Evolutionary conservation across 1,140 invertebrate species (phyloP).

Genomic region (Leptestheria dahalacensis): DNA sequence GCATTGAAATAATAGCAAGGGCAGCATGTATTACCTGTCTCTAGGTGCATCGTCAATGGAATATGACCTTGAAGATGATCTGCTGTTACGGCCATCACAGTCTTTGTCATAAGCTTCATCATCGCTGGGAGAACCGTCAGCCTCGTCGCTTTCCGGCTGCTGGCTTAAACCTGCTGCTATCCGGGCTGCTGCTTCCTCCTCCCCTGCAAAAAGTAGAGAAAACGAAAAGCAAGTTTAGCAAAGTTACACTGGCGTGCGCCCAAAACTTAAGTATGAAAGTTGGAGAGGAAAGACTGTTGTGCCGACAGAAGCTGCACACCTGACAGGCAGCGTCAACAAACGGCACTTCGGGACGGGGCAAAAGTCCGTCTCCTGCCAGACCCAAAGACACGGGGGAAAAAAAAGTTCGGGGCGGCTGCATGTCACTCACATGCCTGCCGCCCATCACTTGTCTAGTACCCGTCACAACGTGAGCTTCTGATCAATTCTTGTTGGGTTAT

Average conservation of each 20-base stretch:
- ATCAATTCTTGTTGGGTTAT: not conserved
- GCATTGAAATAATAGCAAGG: too few species aligned
- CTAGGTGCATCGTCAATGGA: not conserved
- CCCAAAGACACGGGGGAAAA: not conserved
- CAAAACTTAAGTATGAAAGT: not conserved
- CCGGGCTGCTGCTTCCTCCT: not conserved
- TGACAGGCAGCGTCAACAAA: not conserved
- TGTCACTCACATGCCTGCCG: not conserved
- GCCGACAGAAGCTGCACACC: not conserved
- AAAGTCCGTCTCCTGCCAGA: not conserved
- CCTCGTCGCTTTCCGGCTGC: not conserved
- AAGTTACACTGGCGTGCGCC: not conserved
- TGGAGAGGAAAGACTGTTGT: not conserved
- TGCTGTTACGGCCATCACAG: not conserved
- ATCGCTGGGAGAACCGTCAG: not conserved
- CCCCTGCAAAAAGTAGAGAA: not conserved
- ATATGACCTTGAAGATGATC: not conserved
- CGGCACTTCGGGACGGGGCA: not conserved
- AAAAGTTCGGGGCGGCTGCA: not conserved
- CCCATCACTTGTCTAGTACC: not conserved
- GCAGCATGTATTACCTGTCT: not conserved
- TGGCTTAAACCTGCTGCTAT: not conserved
- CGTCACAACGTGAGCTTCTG: not conserved
- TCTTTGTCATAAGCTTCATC: not conserved
- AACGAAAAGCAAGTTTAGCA: too few species aligned